These are phyloP conservation scores for Helicoverpa armigera DNA, from an alignment of 1,140 invertebrate genomes.

Conservation along the genomic window DNA sequence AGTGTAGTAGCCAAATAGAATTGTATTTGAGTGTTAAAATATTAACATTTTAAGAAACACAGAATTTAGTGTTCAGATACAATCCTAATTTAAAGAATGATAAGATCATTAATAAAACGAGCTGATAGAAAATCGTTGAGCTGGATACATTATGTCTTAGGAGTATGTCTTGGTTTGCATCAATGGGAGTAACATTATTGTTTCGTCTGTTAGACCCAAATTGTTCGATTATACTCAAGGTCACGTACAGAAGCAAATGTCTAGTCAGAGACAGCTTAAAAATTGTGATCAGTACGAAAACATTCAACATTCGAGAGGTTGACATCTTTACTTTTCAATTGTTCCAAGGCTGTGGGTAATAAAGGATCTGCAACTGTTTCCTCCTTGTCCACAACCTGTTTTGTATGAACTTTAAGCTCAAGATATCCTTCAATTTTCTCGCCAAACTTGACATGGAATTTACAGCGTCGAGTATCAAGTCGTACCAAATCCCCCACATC, in stretches of 20 bases:
- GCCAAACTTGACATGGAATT: neutral
- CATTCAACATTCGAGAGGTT: too few relatives aligned
- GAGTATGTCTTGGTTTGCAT: neutral
- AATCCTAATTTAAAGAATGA: slow-evolving; percentile 1
- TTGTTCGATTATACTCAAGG: neutral
- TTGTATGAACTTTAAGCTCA: neutral
- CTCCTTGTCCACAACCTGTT: neutral
- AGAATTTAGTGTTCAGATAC: neutral
- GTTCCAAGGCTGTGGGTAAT: too few relatives aligned
- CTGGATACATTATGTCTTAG: neutral
- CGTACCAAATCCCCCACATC: neutral
- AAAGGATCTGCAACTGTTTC: neutral
- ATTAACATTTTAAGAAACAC: neutral
- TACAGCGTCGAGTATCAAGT: neutral
- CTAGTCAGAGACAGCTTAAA: neutral
- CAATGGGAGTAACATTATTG: neutral
- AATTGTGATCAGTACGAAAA: neutral
- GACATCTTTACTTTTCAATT: too few relatives aligned
- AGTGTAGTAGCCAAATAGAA: too few relatives aligned
- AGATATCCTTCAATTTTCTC: neutral
- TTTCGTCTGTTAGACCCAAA: neutral
- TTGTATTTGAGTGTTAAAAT: too few relatives aligned
- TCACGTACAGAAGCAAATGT: neutral
- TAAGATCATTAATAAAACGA: neutral
- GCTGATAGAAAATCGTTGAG: neutral